These are phyloP conservation scores for Polypterus bichir DNA, from an alignment of 2,113 vertebrate species.

Conservation along the genomic window DNA sequence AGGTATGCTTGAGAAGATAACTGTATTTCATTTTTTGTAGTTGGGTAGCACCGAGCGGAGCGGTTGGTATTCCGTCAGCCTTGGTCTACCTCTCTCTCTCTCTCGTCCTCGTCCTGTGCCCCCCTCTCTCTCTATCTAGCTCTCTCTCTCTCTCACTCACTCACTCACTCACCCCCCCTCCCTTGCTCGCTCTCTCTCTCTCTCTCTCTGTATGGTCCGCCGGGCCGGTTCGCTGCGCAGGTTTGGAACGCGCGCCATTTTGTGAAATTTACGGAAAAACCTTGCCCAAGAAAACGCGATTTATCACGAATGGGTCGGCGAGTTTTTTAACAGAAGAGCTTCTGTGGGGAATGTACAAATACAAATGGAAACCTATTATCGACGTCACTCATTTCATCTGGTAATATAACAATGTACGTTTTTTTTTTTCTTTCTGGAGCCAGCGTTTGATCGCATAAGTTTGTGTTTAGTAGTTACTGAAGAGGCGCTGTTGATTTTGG, in stretches of 20 bases:
- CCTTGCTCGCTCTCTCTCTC: slow-evolving; percentile 26
- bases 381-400: slow-evolving; percentile 11
- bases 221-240: slow-evolving; percentile 86
- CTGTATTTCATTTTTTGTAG: slow-evolving; percentile 25
- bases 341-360: slow-evolving; percentile 10
- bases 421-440: slow-evolving; percentile 2
- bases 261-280: slow-evolving; percentile 76
- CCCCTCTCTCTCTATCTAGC: slow-evolving; percentile 9
- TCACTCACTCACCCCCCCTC: slow-evolving; percentile 26
- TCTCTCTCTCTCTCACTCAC: slow-evolving; percentile 23
- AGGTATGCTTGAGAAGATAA: slow-evolving; percentile 36
- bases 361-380: slow-evolving; percentile 9
- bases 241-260: slow-evolving; percentile 95
- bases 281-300: slow-evolving; percentile 39
- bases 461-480: slow-evolving; percentile 36
- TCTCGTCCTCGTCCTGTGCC: slow-evolving; percentile 19
- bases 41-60: slow-evolving; percentile 39
- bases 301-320: slow-evolving; percentile 24
- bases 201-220: slow-evolving; percentile 55
- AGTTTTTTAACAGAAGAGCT: slow-evolving; percentile 22
- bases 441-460: slow-evolving; percentile 33
- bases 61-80: slow-evolving; percentile 23
- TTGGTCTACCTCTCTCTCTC: slow-evolving; percentile 13
- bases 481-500: slow-evolving; percentile 24
- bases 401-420: slow-evolving; percentile 35